These are phyloP conservation scores for Nipponia nippon DNA, from an alignment of 2,113 vertebrate genomes.

Conservation along the genomic window DNA sequence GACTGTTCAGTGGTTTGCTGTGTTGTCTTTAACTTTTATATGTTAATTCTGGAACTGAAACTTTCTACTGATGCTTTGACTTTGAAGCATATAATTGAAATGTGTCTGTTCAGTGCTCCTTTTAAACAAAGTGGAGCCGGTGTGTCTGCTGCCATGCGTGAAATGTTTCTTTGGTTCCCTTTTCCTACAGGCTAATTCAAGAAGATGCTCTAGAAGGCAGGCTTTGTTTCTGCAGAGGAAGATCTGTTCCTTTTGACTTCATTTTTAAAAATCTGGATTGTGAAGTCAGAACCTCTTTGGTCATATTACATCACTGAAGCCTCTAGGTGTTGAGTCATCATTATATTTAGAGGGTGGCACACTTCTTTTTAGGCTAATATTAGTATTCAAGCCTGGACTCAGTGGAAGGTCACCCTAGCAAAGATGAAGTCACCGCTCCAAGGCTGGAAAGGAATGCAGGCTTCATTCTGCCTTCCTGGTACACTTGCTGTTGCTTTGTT, in stretches of 20 bases:
- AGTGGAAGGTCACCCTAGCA: constrained; percentile 71
- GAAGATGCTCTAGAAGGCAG: neutral
- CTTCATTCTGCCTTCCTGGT: constrained; percentile 32
- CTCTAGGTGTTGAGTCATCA: constrained; percentile 75
- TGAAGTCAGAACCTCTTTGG: constrained; percentile 63
- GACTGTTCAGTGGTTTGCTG: neutral
- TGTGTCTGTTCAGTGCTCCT: neutral
- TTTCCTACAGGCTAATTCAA: neutral
- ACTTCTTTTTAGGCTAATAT: constrained; percentile 74
- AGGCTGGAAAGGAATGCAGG: constrained; percentile 47
- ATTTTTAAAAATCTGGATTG: constrained; percentile 27
- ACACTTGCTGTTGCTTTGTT: constrained; percentile 45
- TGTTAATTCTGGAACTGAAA: neutral
- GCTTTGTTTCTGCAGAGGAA: constrained; percentile 23
- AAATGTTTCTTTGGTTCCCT: neutral
- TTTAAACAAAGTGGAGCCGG: neutral
- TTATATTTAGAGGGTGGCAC: constrained; percentile 74
- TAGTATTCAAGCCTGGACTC: constrained; percentile 65
- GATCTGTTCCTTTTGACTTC: constrained; percentile 39
- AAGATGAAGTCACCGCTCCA: constrained; percentile 59
- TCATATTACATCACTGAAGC: constrained; percentile 66
- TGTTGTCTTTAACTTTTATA: constrained; percentile 14
- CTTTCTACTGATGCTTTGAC: neutral
- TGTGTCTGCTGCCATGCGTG: neutral
- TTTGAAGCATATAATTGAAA: neutral